These are phyloP conservation scores for Sphaerophoria rueppellii DNA, from an alignment of 2,888 invertebrate genomes.

Conservation along the genomic window DNA sequence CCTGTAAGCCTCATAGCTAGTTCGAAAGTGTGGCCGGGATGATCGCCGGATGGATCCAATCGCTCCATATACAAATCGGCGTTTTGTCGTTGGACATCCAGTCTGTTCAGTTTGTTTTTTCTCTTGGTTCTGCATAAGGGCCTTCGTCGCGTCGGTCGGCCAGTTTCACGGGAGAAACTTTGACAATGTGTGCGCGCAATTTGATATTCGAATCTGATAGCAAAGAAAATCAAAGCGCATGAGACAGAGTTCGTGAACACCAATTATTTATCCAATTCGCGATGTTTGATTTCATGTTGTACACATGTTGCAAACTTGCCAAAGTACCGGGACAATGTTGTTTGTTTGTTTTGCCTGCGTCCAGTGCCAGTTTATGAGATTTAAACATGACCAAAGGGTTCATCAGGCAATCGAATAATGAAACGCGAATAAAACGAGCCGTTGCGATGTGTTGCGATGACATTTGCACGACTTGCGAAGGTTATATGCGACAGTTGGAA, in stretches of 20 bases:
- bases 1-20: neutral
- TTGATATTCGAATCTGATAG: conserved; percentile 76
- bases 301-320: conserved; percentile 59
- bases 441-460: conserved; percentile 27
- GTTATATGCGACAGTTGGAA: conserved; percentile 47
- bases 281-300: conserved; percentile 74
- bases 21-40: conserved; percentile 69
- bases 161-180: conserved; percentile 40
- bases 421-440: conserved; percentile 38
- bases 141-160: conserved; percentile 12
- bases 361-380: neutral
- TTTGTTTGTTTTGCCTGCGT: neutral
- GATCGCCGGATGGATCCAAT: conserved; percentile 64
- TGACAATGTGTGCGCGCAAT: conserved; percentile 75
- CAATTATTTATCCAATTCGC: conserved; percentile 77
- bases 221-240: conserved; percentile 74
- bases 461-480: conserved; percentile 43
- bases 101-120: conserved; percentile 34
- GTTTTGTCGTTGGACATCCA: conserved; percentile 64
- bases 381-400: conserved; percentile 35
- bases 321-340: conserved; percentile 50
- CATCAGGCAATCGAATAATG: conserved; percentile 42
- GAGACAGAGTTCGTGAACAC: conserved; percentile 76
- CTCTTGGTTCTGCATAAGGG: conserved; percentile 66
- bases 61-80: conserved; percentile 73